These are phyloP conservation scores for Talpa occidentalis DNA, from an alignment of 2,113 vertebrate genomes.

Conservation along the genomic window DNA sequence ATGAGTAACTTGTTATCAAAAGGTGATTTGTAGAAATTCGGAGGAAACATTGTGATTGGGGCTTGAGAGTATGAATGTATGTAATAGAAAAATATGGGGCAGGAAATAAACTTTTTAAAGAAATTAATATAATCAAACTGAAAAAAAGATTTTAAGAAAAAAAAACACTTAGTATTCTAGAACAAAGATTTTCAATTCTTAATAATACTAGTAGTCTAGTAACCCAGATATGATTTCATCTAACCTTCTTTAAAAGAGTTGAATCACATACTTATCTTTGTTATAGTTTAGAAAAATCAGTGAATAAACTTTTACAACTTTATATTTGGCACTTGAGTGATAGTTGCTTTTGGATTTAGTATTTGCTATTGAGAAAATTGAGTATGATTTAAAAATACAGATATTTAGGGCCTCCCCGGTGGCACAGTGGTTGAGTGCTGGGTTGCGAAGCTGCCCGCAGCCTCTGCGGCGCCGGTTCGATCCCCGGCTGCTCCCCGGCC, in stretches of 20 bases:
- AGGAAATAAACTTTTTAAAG: background rate
- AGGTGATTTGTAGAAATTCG: background rate
- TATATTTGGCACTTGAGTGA: slow-evolving; percentile 14
- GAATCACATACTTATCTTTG: background rate
- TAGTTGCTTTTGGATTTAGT: slow-evolving; percentile 42
- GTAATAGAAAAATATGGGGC: background rate
- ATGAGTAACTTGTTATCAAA: slow-evolving; percentile 12
- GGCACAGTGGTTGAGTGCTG: too few species aligned
- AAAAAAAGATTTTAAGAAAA: background rate
- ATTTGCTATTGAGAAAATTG: slow-evolving; percentile 33
- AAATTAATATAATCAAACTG: background rate
- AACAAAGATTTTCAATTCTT: background rate
- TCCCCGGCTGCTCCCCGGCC: too few species aligned
- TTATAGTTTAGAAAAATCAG: slow-evolving; percentile 50
- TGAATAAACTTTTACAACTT: background rate
- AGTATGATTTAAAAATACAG: background rate
- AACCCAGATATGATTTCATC: background rate
- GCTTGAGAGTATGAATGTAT: background rate
- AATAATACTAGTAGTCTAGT: background rate
- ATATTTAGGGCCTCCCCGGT: too few species aligned
- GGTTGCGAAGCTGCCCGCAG: too few species aligned
- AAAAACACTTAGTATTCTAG: background rate
- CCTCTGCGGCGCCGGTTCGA: too few species aligned
- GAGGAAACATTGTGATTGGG: background rate
- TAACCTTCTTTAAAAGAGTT: background rate